Percentiles rank a stretch among this genome's conserved stretches.
Evolutionary conservation across 2,888 invertebrate species (phyloP).

Genomic region (Gortyna flavago): DNA sequence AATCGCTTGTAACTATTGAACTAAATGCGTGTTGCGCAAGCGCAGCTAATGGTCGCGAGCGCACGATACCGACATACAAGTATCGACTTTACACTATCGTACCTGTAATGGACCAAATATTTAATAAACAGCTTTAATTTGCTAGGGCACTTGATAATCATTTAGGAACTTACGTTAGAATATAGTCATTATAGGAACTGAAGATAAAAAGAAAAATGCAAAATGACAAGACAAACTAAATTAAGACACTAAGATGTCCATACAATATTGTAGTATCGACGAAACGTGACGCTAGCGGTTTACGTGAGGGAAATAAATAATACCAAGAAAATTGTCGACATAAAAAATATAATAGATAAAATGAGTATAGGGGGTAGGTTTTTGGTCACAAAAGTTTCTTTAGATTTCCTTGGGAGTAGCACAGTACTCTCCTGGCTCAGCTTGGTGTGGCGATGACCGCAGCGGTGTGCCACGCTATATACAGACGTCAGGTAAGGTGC

Average conservation of each 20-base stretch:
- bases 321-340: too few relatives aligned
- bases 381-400: too few relatives aligned
- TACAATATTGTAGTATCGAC: neutral
- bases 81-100: conserved; percentile 66
- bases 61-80: conserved; percentile 77
- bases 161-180: conserved; percentile 16
- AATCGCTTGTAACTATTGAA: conserved; percentile 71
- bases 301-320: too few relatives aligned
- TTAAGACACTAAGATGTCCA: neutral
- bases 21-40: conserved; percentile 76
- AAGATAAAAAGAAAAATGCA: neutral
- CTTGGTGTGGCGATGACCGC: too few relatives aligned
- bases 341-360: too few relatives aligned
- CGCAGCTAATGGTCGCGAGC: conserved; percentile 71
- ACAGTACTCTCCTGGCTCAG: too few relatives aligned
- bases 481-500: too few relatives aligned
- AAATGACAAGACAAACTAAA: neutral
- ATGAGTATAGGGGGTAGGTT: too few relatives aligned
- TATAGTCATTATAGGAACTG: neutral
- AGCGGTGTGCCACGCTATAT: too few relatives aligned
- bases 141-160: conserved; percentile 34
- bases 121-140: conserved; percentile 72
- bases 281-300: too few relatives aligned
- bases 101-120: conserved; percentile 73
- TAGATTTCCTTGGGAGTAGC: too few relatives aligned